Base-by-base conservation (phyloP, 2,113 vertebrate species). In the Nycticorax nycticorax region DNA sequence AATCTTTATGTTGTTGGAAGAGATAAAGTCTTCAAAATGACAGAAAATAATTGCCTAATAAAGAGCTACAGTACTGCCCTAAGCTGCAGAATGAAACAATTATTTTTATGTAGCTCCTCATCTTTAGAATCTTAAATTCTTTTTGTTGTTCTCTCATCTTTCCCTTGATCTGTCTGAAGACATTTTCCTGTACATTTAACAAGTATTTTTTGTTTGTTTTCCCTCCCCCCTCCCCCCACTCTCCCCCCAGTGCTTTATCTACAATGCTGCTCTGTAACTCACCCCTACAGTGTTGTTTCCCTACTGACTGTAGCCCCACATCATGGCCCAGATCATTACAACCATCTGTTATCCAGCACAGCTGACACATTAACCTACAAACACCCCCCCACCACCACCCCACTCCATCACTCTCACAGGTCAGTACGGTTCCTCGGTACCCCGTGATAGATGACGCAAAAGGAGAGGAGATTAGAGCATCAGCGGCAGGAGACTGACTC, bases 21-120 rank as follows among this genome's bases (percentile, higher is more conserved):
- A 88, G 84, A 95, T 82, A 69, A 91, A 88, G 81, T 94, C 66
- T 90, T 94, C 78, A 95, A 95, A 94, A 92, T 74, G 81, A 94
- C 81, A 92, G 64, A 80, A 96, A 95, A 96, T 92, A 96, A 96
- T 97, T 96, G 90, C 91, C 77, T 91, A 96, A 97, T 94, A 96
- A 94, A 97, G 72, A 94, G 41, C 77, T 81, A 91, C n/a, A 88
- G 56, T 64, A 53, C 53, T 96, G 76, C 78, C 95, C 94, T 85
- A 88, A 96, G 86, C 88, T 88, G 87, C 81, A 82, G 72, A 97
- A 91, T n/a, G 52, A 93, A 97, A 87, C 93, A 85, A 83, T 93
- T 96, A 75, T 81, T 94, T 96, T 95, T 93, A 92, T 77, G 66
- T 59, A 88, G 83, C 72, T 94, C 39, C 35, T 89, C 1, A 0